Evolutionary conservation across 2,797 vertebrate genomes (phyloP), one percentile per base, ranked within the genome.

Genomic region (Nasua narica): DNA sequence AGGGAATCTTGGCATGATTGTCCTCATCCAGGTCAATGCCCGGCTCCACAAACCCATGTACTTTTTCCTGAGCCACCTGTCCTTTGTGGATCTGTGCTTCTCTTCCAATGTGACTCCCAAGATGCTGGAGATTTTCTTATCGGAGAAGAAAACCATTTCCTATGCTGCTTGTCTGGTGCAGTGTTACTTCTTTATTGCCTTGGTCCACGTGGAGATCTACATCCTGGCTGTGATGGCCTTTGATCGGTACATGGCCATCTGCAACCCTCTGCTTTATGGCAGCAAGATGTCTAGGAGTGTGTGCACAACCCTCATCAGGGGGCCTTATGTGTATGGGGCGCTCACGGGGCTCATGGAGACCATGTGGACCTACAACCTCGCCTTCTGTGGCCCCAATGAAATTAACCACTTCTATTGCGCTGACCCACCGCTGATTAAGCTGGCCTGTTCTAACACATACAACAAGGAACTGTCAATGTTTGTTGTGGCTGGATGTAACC

Each of bases 321-420:
- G 72, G 14, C 85, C 93, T 52, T 97, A 96, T 10, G n/a, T 88
- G 19, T 94, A 90, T 18, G 89, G 94, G 3, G 43, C 23, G 0
- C 82, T 93, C 37, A 95, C 90, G 1, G 95, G 89, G 5, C 78
- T 96, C 54, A 92, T 95, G 70, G 93, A 97, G n/a, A 91, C 89
- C 67, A 94, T 90, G 60, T 95, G 90, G 74, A 91, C 89, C 40
- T 86, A 91, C 19, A 56, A 35, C 3, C 46, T 97, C 0, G 50
- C 43, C 29, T 97, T 96, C 69, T 95, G 93, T 90, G 72, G 79
- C 46, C 52, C 65, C 60, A 94, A 54, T 18, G 37, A 74, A 50
- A 89, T 97, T 27, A 69, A 70, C 21, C 96, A 97, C 69, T 98
- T 97, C 60, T 97, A 96, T 56, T 97, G 95, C 62, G 96, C 94